These are phyloP conservation scores for Crioceris asparagi DNA, from an alignment of 2,888 invertebrate species.

Conservation along the genomic window DNA sequence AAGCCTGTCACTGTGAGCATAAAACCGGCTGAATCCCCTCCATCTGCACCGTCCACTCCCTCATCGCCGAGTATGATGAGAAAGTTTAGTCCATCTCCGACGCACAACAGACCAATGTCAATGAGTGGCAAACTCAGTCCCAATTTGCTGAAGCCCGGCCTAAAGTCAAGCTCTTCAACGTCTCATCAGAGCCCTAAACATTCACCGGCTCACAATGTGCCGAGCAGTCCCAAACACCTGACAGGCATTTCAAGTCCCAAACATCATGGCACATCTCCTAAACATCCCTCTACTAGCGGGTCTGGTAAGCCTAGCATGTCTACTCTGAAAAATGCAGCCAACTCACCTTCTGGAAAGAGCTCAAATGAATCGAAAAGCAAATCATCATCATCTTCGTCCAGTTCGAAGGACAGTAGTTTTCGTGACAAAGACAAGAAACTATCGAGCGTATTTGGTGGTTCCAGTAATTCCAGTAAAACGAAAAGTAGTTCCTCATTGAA, in stretches of 20 bases:
- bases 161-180: conserved; percentile 41
- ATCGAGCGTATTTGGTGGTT: conserved; percentile 20
- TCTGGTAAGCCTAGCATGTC: conserved; percentile 87
- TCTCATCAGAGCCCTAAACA: conserved; percentile 60
- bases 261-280: conserved; percentile 66
- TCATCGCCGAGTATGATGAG: conserved; percentile 56
- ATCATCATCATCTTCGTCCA: conserved; percentile 39
- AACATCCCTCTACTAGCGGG: conserved; percentile 56
- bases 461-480: conserved; percentile 33
- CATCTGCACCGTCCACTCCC: conserved; percentile 36
- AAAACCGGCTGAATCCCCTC: conserved; percentile 53
- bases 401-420: conserved; percentile 24
- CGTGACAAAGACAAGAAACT: conserved; percentile 35
- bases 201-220: conserved; percentile 56
- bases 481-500: conserved; percentile 47
- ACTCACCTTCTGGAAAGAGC: conserved; percentile 55
- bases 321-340: conserved; percentile 68
- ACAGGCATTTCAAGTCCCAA: conserved; percentile 65
- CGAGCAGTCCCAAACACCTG: conserved; percentile 63
- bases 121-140: conserved; percentile 51
- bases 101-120: conserved; percentile 52
- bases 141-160: conserved; percentile 42
- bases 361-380: conserved; percentile 34
- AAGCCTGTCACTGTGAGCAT: conserved; percentile 66
- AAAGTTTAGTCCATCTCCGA: conserved; percentile 64